Conservation (phyloP, 92 coral and sea anemone species). For the Phenganax stokvisi region DNA sequence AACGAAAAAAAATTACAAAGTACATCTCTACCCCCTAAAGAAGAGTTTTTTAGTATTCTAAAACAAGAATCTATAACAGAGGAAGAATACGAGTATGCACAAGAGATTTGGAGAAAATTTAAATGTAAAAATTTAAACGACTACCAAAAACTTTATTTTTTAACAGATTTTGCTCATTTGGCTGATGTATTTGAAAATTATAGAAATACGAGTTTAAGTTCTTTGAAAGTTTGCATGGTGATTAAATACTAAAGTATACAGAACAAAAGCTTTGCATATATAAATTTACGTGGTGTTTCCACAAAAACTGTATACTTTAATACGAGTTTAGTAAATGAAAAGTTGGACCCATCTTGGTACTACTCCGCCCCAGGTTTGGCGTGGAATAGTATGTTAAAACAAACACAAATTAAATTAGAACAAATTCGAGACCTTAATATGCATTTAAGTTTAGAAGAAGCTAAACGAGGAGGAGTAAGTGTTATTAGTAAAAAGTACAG, state of each 20-base stretch:
- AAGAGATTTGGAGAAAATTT: constrained; percentile 28
- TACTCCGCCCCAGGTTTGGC: constrained; percentile 33
- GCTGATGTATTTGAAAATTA: no score
- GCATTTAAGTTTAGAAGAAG: background rate
- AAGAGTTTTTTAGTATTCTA: constrained; percentile 1
- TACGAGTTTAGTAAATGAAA: background rate
- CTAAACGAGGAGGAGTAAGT: background rate
- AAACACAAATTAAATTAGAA: background rate
- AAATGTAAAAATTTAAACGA: background rate
- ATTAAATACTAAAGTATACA: no score
- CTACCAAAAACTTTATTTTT: no score
- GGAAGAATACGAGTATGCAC: constrained; percentile 32
- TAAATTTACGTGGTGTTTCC: no score
- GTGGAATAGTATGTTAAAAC: constrained; percentile 9
- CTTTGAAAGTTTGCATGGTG: no score
- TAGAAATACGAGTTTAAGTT: background rate
- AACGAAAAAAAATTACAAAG: constrained; percentile 7
- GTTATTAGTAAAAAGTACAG: background rate
- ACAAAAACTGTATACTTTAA: background rate
- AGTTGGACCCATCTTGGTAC: constrained; percentile 33
- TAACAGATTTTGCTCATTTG: no score
- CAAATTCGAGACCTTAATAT: background rate
- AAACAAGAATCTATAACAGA: background rate
- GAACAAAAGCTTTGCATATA: no score
- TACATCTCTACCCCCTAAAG: constrained; percentile 29